Percentiles rank a stretch among this genome's conserved stretches.
phyloP scores from a whole-genome alignment of 2,113 vertebrate species.

The Micromys minutus region DNA sequence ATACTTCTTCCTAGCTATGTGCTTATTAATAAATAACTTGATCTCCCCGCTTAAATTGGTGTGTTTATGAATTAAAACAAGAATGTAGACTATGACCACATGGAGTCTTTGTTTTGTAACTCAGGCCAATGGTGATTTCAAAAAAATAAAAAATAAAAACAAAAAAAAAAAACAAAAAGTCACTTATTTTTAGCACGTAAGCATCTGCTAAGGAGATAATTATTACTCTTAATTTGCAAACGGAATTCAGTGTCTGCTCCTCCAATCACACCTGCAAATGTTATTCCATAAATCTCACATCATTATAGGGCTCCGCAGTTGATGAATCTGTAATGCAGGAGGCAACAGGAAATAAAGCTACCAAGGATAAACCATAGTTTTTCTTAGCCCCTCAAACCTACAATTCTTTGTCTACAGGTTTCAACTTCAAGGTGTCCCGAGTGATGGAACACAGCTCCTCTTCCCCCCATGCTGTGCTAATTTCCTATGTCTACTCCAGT shows the following conservation, averaged over 20 bases:
- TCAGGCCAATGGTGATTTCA: background rate
- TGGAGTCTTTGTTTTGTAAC: background rate
- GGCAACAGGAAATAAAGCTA: no score
- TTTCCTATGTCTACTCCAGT: background rate
- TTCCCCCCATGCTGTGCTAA: no score
- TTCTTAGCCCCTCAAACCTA: background rate
- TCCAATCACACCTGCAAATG: background rate
- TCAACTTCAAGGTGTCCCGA: background rate
- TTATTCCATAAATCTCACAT: background rate
- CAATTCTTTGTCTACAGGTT: background rate
- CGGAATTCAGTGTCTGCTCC: background rate
- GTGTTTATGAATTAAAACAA: background rate
- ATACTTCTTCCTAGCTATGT: background rate
- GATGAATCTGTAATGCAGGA: background rate
- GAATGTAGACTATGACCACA: background rate
- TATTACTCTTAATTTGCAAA: background rate
- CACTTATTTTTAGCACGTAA: background rate
- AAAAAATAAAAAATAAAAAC: no score
- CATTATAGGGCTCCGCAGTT: background rate
- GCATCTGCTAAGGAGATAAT: background rate
- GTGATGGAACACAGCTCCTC: background rate
- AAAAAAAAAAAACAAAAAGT: no score
- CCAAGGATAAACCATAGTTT: background rate
- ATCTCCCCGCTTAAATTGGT: background rate
- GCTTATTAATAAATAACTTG: background rate